Conservation (phyloP, 1,140 invertebrate species). For the Vanessa tameamea region DNA sequence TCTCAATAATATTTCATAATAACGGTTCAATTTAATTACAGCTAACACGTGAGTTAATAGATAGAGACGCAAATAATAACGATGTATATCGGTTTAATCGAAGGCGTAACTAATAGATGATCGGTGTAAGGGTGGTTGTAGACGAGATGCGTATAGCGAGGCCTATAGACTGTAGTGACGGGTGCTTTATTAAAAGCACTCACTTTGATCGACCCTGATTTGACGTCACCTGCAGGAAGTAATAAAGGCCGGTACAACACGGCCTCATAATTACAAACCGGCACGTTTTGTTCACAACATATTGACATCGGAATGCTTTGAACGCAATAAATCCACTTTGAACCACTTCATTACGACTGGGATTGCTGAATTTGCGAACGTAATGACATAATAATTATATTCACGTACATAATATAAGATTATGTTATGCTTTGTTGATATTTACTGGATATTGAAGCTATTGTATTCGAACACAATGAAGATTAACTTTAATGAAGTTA, state of each 20-base stretch:
- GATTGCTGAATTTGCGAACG: conserved; percentile 52
- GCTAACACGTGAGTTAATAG: neutral
- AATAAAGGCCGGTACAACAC: conserved; percentile 66
- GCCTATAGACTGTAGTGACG: conserved; percentile 21
- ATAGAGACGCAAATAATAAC: conserved; percentile 2
- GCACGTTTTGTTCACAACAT: conserved; percentile 59
- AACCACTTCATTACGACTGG: conserved; percentile 63
- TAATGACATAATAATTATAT: conserved; percentile 54
- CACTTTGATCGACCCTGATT: conserved; percentile 73
- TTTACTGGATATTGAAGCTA: conserved; percentile 5
- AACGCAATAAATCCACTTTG: conserved; percentile 63
- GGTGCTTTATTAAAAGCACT: conserved; percentile 74
- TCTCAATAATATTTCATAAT: neutral
- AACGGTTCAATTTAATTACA: conserved; percentile 9
- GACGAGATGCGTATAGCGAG: conserved; percentile 9
- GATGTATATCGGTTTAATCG: conserved; percentile 21
- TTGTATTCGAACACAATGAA: neutral
- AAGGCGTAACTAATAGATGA: conserved; percentile 14
- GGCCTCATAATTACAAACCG: conserved; percentile 68
- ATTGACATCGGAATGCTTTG: conserved; percentile 73
- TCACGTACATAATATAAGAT: conserved; percentile 1
- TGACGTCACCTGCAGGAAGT: conserved; percentile 72
- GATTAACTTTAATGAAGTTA: conserved; percentile 1
- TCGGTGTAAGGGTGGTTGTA: neutral
- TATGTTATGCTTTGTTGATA: conserved; percentile 17